These are phyloP conservation scores for Corythornis vintsioides DNA, from an alignment of 2,113 vertebrate genomes.

Conservation along the genomic window DNA sequence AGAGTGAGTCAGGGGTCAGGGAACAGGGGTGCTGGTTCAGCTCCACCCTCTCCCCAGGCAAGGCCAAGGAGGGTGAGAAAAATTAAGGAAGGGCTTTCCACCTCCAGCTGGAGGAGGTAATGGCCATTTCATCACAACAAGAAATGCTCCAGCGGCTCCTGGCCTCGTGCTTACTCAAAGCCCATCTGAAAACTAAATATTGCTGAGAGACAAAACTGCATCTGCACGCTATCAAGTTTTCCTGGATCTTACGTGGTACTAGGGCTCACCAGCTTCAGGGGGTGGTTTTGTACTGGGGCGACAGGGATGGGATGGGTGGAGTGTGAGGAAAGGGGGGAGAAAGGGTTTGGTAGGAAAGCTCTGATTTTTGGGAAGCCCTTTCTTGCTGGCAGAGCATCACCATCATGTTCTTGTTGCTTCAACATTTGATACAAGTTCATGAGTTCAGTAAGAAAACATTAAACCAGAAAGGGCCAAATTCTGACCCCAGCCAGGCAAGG, in stretches of 20 bases:
- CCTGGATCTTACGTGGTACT: not conserved
- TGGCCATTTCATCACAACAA: not conserved
- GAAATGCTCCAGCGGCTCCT: not conserved
- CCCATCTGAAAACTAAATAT: conserved; percentile 28
- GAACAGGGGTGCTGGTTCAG: not conserved
- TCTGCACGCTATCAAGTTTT: conserved; percentile 59
- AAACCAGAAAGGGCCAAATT: conserved; percentile 58
- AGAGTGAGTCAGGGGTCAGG: conserved; percentile 29
- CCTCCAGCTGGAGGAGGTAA: conserved; percentile 24
- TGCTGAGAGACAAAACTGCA: not conserved
- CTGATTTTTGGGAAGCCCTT: conserved; percentile 27
- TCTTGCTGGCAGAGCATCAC: conserved; percentile 28
- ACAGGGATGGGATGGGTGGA: not conserved
- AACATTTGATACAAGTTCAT: conserved; percentile 64
- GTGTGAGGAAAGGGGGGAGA: not conserved
- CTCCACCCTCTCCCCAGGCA: conserved; percentile 35
- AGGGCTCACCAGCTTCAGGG: not conserved
- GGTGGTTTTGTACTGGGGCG: not conserved
- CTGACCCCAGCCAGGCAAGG: conserved; percentile 38
- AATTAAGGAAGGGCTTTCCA: conserved; percentile 41
- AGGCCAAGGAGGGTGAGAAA: conserved; percentile 51
- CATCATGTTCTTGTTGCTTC: conserved; percentile 18
- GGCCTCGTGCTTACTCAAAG: conserved; percentile 11
- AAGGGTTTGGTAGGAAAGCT: not conserved
- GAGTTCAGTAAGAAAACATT: conserved; percentile 61